Conservation (phyloP, 1,140 invertebrate genomes). For the Ephestia elutella region DNA sequence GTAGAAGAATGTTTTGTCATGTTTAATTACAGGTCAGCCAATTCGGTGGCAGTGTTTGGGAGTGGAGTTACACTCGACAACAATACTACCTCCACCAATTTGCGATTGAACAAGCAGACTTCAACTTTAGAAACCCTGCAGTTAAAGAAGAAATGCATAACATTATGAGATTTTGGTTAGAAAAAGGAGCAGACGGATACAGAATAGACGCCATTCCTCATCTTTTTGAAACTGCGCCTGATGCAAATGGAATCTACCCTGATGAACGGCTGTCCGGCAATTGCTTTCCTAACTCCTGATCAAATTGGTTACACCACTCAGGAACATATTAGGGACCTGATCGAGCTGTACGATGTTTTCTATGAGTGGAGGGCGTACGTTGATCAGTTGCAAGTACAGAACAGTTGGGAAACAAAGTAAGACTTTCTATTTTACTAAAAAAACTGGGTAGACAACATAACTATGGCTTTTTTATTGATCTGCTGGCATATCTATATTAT, state of each 20-base stretch:
- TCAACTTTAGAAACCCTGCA: constrained; percentile 78
- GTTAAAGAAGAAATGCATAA: constrained; percentile 76
- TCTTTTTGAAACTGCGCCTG: constrained; percentile 75
- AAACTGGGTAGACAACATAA: too few species aligned
- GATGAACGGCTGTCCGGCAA: constrained; percentile 76
- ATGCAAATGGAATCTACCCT: constrained; percentile 70
- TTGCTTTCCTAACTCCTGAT: constrained; percentile 22
- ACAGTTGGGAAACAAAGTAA: constrained; percentile 65
- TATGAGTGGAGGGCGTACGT: constrained; percentile 77
- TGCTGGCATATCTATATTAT: too few species aligned
- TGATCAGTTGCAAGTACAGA: constrained; percentile 69
- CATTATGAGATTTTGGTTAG: constrained; percentile 78
- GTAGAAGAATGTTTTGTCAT: too few species aligned
- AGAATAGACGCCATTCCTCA: constrained; percentile 79
- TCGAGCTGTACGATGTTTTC: constrained; percentile 77
- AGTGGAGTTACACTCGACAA: constrained; percentile 75
- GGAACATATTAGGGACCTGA: constrained; percentile 77
- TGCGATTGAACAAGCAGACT: constrained; percentile 78
- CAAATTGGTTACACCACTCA: constrained; percentile 74
- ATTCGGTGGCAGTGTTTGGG: constrained; percentile 80
- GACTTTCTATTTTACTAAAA: not conserved
- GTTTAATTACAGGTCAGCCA: constrained; percentile 51
- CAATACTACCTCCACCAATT: constrained; percentile 84
- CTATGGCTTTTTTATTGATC: too few species aligned
- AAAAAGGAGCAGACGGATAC: constrained; percentile 82